Evolutionary conservation across 1,140 invertebrate genomes (phyloP), one percentile per base, ranked within the genome.

Genomic region (Brachionus asplanchnoidis): DNA sequence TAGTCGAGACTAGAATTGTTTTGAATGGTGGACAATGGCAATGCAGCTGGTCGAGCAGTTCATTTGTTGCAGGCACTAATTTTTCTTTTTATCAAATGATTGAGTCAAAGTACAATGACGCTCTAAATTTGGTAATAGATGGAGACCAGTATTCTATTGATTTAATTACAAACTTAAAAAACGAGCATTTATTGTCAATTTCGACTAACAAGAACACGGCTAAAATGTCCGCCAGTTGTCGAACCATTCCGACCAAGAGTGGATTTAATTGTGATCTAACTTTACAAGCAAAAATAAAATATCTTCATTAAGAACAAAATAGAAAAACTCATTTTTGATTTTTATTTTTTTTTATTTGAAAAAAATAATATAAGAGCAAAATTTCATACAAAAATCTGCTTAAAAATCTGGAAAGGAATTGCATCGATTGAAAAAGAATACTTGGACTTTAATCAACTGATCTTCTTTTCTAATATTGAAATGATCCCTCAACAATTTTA

Each of bases 221-320:
- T 32, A 32, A 68, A 32, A 68, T 68, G 66, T 68, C 32, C n/a
- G 66, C 66, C 7, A 40, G 32, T 40, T 68, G 66, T 8, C 26
- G 66, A n/a, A 68, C 66, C 11, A 68, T 68, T 32, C 66, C 66
- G 0, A 32, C 32, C 28, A 68, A 68, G 7, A 68, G 66, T 40
- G 66, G 66, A n/a, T 68, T 68, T 68, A 68, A 68, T 32, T 68
- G 66, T 40, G 66, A 68, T 68, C n/a, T 68, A 3, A 68, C 32
- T 32, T 68, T 68, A 9, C 66, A 68, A 1, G 66, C 66, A 6
- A 32, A 9, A 32, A n/a, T 68, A 32, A 68, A 68, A 68, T 68
- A 68, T 68, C 66, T 68, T 68, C 53, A 60, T 60, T 60, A 26
- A 60, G 17, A 60, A 20, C 17, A 20, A 60, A 20, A 60, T 7